A percentile compares a stretch with the other conserved stretches of the same genome.
Evolutionary conservation across 2,113 vertebrate genomes (phyloP).

Genomic region (Campylorhamphus procurvoides): DNA sequence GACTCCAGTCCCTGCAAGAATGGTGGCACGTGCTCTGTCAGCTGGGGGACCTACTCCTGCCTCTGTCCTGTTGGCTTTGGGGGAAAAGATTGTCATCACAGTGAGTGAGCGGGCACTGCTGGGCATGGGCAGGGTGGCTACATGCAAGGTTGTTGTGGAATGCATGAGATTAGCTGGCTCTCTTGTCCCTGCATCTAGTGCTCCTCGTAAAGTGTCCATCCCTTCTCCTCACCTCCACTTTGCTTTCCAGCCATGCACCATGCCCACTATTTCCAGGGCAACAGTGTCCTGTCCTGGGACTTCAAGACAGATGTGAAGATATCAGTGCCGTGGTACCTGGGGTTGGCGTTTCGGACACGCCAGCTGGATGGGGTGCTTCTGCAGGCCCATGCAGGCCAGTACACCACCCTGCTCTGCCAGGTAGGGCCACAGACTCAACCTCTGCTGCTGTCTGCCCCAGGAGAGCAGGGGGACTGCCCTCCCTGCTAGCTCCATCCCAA

Average conservation of each 20-base stretch:
- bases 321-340: slow-evolving; percentile 93
- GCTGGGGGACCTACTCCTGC: slow-evolving; percentile 94
- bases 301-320: slow-evolving; percentile 91
- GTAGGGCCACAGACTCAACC: slow-evolving; percentile 56
- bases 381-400: slow-evolving; percentile 91
- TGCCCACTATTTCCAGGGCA: slow-evolving; percentile 91
- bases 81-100: slow-evolving; percentile 92
- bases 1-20: slow-evolving; percentile 95
- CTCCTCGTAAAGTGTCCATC: not conserved
- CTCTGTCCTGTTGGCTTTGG: slow-evolving; percentile 94
- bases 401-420: slow-evolving; percentile 92
- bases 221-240: slow-evolving; percentile 17
- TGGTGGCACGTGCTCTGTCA: slow-evolving; percentile 87
- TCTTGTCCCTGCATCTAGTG: not conserved
- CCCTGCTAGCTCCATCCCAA: not conserved
- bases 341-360: slow-evolving; percentile 91
- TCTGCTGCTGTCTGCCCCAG: not conserved
- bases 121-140: not conserved
- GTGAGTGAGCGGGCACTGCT: slow-evolving; percentile 75
- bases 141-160: not conserved
- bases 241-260: slow-evolving; percentile 87
- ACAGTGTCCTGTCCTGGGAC: slow-evolving; percentile 92
- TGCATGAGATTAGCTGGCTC: not conserved
- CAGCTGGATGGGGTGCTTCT: slow-evolving; percentile 85
- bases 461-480: not conserved